Evolutionary conservation across 64 coral and sea anemone species (phyloP).

Genomic region (Montipora foliosa): DNA sequence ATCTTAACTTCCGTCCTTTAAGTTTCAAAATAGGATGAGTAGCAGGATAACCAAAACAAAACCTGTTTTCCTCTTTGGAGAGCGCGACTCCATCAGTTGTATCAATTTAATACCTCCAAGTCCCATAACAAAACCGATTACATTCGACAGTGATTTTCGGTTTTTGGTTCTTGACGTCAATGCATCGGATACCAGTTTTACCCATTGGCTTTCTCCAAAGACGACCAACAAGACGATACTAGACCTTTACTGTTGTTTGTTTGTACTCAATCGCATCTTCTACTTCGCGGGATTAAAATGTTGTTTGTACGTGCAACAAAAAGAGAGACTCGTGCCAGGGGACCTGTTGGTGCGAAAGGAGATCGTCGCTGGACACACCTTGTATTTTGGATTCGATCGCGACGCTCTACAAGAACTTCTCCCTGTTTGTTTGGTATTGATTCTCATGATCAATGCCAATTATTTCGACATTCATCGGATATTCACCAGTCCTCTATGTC

Average conservation of each 20-base stretch:
- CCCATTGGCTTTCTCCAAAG: neutral
- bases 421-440: neutral
- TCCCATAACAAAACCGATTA: neutral
- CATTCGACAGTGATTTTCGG: neutral
- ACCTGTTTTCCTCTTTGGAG: neutral
- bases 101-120: neutral
- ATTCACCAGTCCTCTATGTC: neutral
- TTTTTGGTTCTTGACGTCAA: neutral
- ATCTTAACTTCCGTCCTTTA: neutral
- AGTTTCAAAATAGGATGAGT: neutral
- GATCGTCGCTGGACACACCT: neutral
- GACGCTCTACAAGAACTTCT: neutral
- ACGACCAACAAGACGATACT: neutral
- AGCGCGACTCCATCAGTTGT: neutral
- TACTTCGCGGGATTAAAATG: neutral
- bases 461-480: neutral
- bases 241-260: neutral
- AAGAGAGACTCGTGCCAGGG: neutral
- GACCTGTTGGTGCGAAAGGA: neutral
- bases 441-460: neutral
- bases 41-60: neutral
- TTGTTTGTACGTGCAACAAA: neutral
- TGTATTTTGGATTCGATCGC: neutral
- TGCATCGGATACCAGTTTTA: neutral
- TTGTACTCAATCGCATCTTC: neutral